phyloP scores from a whole-genome alignment of 2,113 vertebrate species.

The Caretta caretta region DNA sequence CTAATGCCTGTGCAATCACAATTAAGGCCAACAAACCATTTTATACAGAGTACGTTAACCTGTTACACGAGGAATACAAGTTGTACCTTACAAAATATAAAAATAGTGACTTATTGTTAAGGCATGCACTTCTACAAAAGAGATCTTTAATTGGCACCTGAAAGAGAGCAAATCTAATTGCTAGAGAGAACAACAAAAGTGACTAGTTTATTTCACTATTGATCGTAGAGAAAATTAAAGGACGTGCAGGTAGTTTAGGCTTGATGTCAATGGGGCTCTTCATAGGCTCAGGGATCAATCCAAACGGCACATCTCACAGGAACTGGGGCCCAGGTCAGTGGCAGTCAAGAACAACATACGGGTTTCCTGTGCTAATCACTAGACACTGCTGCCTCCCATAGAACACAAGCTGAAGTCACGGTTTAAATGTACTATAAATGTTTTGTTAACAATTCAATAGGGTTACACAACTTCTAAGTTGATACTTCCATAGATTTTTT shows the following conservation, averaged over 20 bases:
- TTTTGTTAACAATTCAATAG: not conserved
- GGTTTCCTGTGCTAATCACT: not conserved
- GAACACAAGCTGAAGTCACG: not conserved
- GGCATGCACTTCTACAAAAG: not conserved
- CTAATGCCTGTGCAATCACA: not conserved
- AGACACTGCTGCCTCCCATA: not conserved
- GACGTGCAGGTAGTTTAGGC: not conserved
- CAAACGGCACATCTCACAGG: not conserved
- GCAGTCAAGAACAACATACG: not conserved
- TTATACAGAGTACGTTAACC: not conserved
- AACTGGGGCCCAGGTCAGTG: not conserved
- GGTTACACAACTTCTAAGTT: not conserved
- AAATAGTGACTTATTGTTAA: not conserved
- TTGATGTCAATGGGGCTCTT: not conserved
- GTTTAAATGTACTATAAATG: not conserved
- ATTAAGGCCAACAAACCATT: slow-evolving; percentile 5
- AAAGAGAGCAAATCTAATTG: not conserved
- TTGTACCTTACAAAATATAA: not conserved
- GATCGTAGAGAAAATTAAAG: not conserved
- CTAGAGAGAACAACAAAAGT: not conserved
- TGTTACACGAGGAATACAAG: not conserved
- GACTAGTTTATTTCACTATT: not conserved
- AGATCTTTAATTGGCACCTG: not conserved
- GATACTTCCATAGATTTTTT: not conserved
- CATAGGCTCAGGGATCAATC: not conserved